Evolutionary conservation across 2,888 invertebrate species (phyloP).

Genomic region (Oxystoma pomonae): DNA sequence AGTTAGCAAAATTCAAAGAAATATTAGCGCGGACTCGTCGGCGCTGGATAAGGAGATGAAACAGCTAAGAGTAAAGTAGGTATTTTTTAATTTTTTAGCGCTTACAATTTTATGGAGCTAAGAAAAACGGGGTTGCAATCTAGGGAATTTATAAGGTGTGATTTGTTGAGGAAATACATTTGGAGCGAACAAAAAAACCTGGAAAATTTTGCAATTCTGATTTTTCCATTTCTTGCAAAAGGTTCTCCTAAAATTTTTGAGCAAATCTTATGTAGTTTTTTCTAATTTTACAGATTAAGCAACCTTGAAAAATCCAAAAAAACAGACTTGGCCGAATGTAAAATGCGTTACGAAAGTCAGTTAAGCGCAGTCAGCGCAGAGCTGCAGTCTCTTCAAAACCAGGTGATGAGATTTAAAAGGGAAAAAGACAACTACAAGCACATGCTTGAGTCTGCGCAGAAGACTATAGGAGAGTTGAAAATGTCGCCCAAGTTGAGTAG

Average conservation of each 20-base stretch:
- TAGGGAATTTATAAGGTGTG: too few species aligned
- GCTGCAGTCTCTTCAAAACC: slow-evolving; percentile 74
- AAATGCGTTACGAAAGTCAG: slow-evolving; percentile 81
- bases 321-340: slow-evolving; percentile 74
- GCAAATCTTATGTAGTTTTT: too few species aligned
- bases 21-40: slow-evolving; percentile 69
- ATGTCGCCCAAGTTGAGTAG: slow-evolving; percentile 51
- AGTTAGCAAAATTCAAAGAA: slow-evolving; percentile 77
- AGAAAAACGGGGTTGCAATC: too few species aligned
- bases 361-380: slow-evolving; percentile 78
- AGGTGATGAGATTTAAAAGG: slow-evolving; percentile 76
- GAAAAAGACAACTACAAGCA: slow-evolving; percentile 88
- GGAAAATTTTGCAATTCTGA: too few species aligned
- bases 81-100: not conserved
- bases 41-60: slow-evolving; percentile 73
- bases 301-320: slow-evolving; percentile 70
- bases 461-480: slow-evolving; percentile 75
- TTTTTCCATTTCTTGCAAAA: too few species aligned
- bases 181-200: slow-evolving; percentile 1
- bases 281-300: slow-evolving; percentile 45
- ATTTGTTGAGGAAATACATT: not conserved
- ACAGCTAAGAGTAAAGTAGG: slow-evolving; percentile 60
- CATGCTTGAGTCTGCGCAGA: slow-evolving; percentile 84
- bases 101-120: not conserved
- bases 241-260: too few species aligned